Percentiles rank a stretch among this genome's conserved stretches.
Evolutionary conservation across 2,888 invertebrate genomes (phyloP).

Genomic region (Schizotus pectinicornis): DNA sequence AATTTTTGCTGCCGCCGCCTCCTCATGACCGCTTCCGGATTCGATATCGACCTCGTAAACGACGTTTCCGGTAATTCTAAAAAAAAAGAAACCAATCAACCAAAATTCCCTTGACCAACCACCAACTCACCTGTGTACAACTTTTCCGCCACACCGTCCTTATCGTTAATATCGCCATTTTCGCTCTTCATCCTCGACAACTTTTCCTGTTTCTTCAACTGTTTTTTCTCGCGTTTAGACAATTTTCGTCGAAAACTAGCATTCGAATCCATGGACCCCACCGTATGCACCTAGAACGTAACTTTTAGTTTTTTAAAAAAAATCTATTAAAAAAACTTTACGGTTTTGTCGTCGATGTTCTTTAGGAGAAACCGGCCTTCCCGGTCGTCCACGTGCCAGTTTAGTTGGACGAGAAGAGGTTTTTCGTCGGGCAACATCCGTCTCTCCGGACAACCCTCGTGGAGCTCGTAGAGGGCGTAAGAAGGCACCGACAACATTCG

Average conservation of each 20-base stretch:
- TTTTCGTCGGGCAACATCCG: constrained; percentile 90
- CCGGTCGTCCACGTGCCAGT: constrained; percentile 98
- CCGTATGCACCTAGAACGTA: constrained; percentile 63
- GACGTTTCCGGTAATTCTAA: constrained; percentile 95
- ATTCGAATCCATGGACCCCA: constrained; percentile 75
- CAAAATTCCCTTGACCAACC: too few species aligned
- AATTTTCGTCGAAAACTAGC: constrained; percentile 90
- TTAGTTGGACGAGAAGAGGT: constrained; percentile 94
- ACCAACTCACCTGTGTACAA: constrained; percentile 77
- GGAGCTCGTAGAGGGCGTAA: constrained; percentile 77
- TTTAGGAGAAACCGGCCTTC: constrained; percentile 96
- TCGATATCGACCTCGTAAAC: constrained; percentile 98
- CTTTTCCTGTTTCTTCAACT: constrained; percentile 94
- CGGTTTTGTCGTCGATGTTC: constrained; percentile 85
- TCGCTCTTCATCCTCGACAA: constrained; percentile 77
- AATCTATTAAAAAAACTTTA: constrained; percentile 45
- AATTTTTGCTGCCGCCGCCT: constrained; percentile 94
- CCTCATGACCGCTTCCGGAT: constrained; percentile 99
- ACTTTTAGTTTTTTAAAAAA: background rate
- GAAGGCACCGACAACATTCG: constrained; percentile 85
- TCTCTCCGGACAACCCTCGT: constrained; percentile 77
- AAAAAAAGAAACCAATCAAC: constrained; percentile 39
- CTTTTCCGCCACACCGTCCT: constrained; percentile 86
- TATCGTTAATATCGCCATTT: constrained; percentile 68
- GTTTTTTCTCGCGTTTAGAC: constrained; percentile 97